Percentiles rank a stretch among this genome's conserved stretches.
These are phyloP conservation scores for Tribolium castaneum DNA, from an alignment of 1,140 invertebrate species.

Conservation along the genomic window DNA sequence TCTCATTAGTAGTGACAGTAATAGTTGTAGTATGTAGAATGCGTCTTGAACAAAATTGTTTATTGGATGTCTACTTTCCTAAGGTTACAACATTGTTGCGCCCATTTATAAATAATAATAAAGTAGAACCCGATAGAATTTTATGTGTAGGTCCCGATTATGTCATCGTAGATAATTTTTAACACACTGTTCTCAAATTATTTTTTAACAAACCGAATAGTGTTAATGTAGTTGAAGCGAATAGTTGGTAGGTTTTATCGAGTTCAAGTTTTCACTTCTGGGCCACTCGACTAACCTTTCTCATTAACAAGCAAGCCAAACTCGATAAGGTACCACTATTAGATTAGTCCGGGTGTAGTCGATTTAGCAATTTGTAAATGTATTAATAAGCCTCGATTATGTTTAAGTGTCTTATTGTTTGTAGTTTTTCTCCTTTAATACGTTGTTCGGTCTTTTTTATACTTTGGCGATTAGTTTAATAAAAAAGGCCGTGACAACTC, in stretches of 20 bases:
- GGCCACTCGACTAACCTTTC: background rate
- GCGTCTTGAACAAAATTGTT: too few relatives aligned
- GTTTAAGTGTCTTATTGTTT: conserved; percentile 14
- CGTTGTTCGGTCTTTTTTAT: background rate
- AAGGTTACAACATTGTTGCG: conserved; percentile 5
- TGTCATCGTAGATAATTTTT: conserved; percentile 3
- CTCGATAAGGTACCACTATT: conserved; percentile 32
- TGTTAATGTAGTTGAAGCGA: conserved; percentile 4
- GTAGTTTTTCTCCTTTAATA: conserved; percentile 1
- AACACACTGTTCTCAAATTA: conserved; percentile 10
- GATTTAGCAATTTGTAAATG: conserved; percentile 28
- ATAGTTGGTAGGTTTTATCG: conserved; percentile 32
- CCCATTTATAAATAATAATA: background rate
- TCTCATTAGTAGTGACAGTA: conserved; percentile 3
- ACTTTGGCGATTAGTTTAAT: background rate
- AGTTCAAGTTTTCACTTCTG: background rate
- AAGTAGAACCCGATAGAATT: conserved; percentile 14
- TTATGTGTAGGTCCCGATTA: conserved; percentile 23
- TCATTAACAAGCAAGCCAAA: background rate
- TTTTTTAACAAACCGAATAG: conserved; percentile 15
- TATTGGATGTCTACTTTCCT: background rate
- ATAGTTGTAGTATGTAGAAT: conserved; percentile 40
- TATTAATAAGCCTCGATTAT: conserved; percentile 19
- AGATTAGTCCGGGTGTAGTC: conserved; percentile 27
- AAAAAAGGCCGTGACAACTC: background rate